Evolutionary conservation across 2,113 vertebrate genomes (phyloP), one percentile per base, ranked within the genome.

Genomic region (Apodemus speciosus): DNA sequence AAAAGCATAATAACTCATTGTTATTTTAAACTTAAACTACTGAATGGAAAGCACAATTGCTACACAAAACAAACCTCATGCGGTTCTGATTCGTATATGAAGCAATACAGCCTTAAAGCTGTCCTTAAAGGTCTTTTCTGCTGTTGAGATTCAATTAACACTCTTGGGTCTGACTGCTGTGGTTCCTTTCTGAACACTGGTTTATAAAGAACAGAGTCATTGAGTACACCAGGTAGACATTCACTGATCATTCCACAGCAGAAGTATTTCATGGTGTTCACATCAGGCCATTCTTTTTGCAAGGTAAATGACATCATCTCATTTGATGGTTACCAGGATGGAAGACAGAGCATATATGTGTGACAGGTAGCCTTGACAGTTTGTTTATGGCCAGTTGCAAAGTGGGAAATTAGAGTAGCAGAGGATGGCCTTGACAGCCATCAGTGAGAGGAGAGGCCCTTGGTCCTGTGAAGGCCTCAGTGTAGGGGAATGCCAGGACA

Each of bases 241-340:
- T 69, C 14, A 73, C 2, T 6, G 32, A 68, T 9, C 60, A 77
- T 40, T 84, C 73, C 49, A 64, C 25, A 88, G 46, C 88, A 72
- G 6, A 92, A 80, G 72, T 66, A 66, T 0, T 6, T 9, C 40
- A 75, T 56, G 53, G 13, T 76, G 46, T 18, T 93, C 21, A 18
- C 25, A 58, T 71, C 13, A 58, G 51, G 15, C 3, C 32, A 30
- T 43, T 79, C 73, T 53, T 16, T 46, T 89, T 76, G 72, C 21
- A 87, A 95, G 62, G 62, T 75, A 96, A 93, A 96, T 88, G 53
- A 43, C 69, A 88, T 76, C 90, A 75, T 88, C 56, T 86, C 81
- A 85, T 27, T 68, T 84, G 60, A 95, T 60, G 66, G 75, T 79
- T 88, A 62, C 15, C 21, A 87, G 27, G 51, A 38, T 85, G 43